These are phyloP conservation scores for Nipponia nippon DNA, from an alignment of 2,113 vertebrate genomes.

Conservation along the genomic window DNA sequence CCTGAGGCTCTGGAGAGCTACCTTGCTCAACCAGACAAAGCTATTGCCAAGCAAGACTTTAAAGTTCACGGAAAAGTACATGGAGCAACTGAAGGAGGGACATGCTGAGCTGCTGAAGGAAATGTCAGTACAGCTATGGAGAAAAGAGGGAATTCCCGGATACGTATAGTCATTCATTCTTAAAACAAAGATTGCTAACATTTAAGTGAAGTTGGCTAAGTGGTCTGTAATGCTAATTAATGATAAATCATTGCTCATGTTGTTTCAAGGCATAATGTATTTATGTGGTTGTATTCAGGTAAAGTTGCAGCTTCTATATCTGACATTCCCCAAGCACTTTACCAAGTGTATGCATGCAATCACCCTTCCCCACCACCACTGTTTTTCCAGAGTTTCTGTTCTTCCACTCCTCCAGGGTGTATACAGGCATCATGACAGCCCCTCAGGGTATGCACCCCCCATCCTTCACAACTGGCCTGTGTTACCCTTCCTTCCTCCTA, in stretches of 20 bases:
- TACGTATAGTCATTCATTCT: neutral
- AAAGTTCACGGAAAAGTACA: conserved; percentile 4
- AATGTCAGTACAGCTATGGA: neutral
- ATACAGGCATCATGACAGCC: neutral
- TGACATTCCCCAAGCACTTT: neutral
- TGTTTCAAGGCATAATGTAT: neutral
- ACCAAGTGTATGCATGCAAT: neutral
- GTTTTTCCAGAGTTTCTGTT: neutral
- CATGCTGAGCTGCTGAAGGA: accelerated
- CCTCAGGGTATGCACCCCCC: accelerated
- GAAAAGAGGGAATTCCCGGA: neutral
- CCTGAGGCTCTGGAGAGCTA: neutral
- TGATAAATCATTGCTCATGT: neutral
- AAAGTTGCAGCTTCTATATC: neutral
- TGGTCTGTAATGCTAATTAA: neutral
- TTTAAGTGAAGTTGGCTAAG: neutral
- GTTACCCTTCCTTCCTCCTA: neutral
- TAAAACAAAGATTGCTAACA: neutral
- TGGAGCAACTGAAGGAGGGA: neutral
- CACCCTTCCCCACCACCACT: neutral
- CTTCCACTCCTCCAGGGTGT: neutral
- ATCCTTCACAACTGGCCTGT: neutral
- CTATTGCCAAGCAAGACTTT: neutral
- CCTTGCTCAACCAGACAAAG: neutral
- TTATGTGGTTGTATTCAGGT: neutral